Percentiles rank a stretch among this genome's conserved stretches.
Evolutionary conservation across 2,888 invertebrate species (phyloP).

Genomic region (Drosophila algonquin): DNA sequence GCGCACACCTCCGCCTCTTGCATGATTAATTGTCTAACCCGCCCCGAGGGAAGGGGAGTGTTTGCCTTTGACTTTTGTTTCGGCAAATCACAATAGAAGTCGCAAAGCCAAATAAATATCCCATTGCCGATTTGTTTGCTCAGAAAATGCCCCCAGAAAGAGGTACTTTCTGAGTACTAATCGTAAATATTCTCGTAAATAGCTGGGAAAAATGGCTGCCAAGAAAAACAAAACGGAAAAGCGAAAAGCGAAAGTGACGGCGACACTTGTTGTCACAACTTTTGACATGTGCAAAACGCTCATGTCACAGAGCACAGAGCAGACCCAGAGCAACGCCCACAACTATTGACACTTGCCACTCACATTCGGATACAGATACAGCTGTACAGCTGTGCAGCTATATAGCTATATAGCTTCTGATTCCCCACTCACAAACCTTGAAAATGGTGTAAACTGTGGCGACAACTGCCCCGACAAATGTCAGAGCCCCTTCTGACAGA

Average conservation of each 20-base stretch:
- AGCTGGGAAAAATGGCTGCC: slow-evolving; percentile 30
- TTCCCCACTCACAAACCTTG: slow-evolving; percentile 59
- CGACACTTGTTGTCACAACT: slow-evolving; percentile 76
- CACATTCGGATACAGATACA: slow-evolving; percentile 27
- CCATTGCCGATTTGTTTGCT: slow-evolving; percentile 52
- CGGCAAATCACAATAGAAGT: slow-evolving; percentile 43
- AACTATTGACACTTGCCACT: slow-evolving; percentile 71
- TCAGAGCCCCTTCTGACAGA: slow-evolving; percentile 70
- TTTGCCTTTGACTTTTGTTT: slow-evolving; percentile 71
- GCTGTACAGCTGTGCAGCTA: slow-evolving; percentile 3
- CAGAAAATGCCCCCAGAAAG: slow-evolving; percentile 17
- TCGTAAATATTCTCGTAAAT: too few species aligned
- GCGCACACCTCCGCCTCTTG: slow-evolving; percentile 21
- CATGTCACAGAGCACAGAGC: too few species aligned
- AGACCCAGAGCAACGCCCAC: too few species aligned
- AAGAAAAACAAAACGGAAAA: background rate
- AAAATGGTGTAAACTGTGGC: slow-evolving; percentile 70
- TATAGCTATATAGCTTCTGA: slow-evolving; percentile 15
- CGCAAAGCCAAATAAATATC: slow-evolving; percentile 45
- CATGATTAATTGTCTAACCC: slow-evolving; percentile 74
- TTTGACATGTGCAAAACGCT: slow-evolving; percentile 64
- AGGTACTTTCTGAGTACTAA: background rate
- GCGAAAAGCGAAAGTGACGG: slow-evolving; percentile 37
- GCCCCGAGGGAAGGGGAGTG: slow-evolving; percentile 57
- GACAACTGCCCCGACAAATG: slow-evolving; percentile 72